Base-by-base conservation (phyloP, 2,797 vertebrate genomes). In the Bradypodion ventrale region DNA sequence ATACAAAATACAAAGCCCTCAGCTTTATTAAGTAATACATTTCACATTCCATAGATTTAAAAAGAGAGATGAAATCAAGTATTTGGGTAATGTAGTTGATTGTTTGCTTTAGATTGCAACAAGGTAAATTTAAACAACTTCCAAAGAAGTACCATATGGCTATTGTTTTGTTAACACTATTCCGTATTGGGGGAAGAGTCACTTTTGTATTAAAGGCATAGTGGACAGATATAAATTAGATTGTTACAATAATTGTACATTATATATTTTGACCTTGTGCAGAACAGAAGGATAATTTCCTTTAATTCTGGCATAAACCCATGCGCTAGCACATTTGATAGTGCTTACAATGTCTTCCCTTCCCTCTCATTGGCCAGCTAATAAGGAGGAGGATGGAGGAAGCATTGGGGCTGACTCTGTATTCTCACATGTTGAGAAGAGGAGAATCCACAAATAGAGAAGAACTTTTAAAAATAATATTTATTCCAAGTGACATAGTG, bases 1-100 rank as follows among this genome's bases (percentile, higher is more conserved):
- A 95, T 93, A 91, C 25, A 90, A 85, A 85, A 85, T n/a, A 91
- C 37, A 93, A 89, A 93, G 19, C 25, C 70, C 56, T 92, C 82
- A 89, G 62, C 49, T 91, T 90, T 93, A 89, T 90, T 91, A 94
- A 93, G 59, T 78, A 92, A 68, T 82, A 91, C 2, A 37, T 90
- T 93, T 92, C 83, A 92, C 29, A 83, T 89, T 89, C 44, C 7
- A 44, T 83, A 72, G 16, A 68, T 88, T 87, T 91, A 85, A 91
- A 93, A 88, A 72, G 56, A 42, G 32, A 1, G 62, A 44, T 80
- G 89, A 88, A 73, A 65, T 44, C 83, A 63, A 90, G 60, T 82
- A 84, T 87, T 88, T 80, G 68, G 40, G 84, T 90, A 94, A 92
- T 81, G 82, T 86, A 91, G 78, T 77, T 85, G 42, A 92, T 93